These are phyloP conservation scores for Lipophrys pholis DNA, from an alignment of 2,113 vertebrate genomes.

Conservation along the genomic window DNA sequence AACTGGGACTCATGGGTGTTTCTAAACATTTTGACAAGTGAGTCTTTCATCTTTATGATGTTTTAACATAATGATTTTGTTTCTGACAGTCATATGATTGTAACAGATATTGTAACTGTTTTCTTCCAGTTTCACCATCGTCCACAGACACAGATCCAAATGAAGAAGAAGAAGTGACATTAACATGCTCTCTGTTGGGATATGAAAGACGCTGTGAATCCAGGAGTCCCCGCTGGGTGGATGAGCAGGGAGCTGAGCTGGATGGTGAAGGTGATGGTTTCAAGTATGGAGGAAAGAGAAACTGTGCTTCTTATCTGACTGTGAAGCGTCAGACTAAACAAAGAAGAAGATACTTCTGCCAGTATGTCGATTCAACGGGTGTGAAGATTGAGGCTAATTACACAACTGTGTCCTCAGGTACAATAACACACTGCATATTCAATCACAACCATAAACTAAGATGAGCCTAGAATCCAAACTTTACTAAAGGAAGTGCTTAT, in stretches of 20 bases:
- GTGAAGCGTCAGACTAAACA: conserved; percentile 1
- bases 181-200: conserved; percentile 34
- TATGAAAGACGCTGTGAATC: fast-evolving
- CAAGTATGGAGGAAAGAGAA: fast-evolving
- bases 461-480: too few species aligned
- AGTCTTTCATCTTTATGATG: conserved; percentile 2
- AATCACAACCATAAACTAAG: too few species aligned
- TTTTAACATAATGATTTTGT: background rate
- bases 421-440: too few species aligned
- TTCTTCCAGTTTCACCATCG: conserved; percentile 31
- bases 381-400: conserved; percentile 6
- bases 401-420: background rate
- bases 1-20: fast-evolving
- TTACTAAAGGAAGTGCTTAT: background rate
- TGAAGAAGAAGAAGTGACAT: background rate
- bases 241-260: conserved; percentile 19
- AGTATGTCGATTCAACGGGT: fast-evolving
- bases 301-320: conserved; percentile 19
- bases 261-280: background rate
- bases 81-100: too few species aligned
- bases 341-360: conserved; percentile 46
- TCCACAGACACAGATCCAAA: background rate
- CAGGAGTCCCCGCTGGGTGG: conserved; percentile 14
- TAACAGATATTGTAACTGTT: background rate
- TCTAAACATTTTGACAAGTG: conserved; percentile 39